Percentiles rank a stretch among this genome's conserved stretches.
phyloP scores from a whole-genome alignment of 2,888 invertebrate genomes.

The Ellobium chinense region DNA sequence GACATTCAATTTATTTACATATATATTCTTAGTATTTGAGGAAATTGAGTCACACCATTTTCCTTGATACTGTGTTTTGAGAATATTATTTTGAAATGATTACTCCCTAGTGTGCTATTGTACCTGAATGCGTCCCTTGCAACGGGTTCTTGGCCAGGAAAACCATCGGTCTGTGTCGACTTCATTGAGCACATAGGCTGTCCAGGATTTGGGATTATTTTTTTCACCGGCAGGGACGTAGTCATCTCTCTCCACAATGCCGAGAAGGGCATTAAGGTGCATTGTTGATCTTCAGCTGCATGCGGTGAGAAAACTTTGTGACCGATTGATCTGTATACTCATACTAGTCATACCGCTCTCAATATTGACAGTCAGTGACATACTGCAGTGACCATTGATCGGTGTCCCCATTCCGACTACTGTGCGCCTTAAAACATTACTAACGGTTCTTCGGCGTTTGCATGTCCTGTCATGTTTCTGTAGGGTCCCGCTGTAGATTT shows the following conservation, averaged over 20 bases:
- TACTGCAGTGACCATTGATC: not conserved
- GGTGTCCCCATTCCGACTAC: not conserved
- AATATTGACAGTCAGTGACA: no score
- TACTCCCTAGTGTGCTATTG: not conserved
- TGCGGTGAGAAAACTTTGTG: constrained; percentile 56
- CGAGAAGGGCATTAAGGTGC: constrained; percentile 69
- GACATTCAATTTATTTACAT: no score
- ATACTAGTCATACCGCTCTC: no score
- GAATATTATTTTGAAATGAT: no score
- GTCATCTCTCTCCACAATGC: constrained; percentile 55
- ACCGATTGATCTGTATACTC: no score
- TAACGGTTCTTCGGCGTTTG: constrained; percentile 2
- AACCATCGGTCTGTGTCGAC: not conserved
- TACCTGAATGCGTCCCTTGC: constrained; percentile 8
- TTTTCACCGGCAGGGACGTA: not conserved
- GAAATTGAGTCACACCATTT: no score
- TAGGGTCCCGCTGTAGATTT: no score
- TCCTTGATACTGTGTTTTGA: no score
- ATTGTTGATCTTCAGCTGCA: constrained; percentile 67
- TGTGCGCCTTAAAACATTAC: not conserved
- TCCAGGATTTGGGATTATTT: not conserved
- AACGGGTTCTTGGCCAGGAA: no score
- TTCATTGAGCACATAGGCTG: not conserved
- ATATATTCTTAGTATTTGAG: no score
- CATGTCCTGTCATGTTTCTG: constrained; percentile 38